Base-by-base conservation (phyloP, 2,113 vertebrate genomes). In the Grammomys dolichurus region DNA sequence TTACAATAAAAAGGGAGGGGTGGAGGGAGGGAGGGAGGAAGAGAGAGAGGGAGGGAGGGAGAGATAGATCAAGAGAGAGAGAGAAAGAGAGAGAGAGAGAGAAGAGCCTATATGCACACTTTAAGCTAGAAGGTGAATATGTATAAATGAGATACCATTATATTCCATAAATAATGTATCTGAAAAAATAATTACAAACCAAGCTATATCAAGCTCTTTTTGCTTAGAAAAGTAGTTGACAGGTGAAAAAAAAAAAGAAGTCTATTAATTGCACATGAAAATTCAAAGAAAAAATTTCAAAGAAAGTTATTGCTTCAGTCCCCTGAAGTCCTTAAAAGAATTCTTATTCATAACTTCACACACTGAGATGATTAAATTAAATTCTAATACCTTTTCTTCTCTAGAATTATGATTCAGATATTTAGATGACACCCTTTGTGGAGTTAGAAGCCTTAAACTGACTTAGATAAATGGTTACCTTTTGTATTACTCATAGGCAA, bases 401-500 rank as follows among this genome's bases (percentile, higher is more conserved):
- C 46, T 87, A 90, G 69, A 95, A 92, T 75, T 84, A 75, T 90
- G 28, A 93, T 78, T 94, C 56, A 87, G 63, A 78, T 84, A 17
- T 90, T 94, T 58, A 73, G 19, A 73, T 73, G 28, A 46, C 65
- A 54, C 3, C 13, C 58, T 60, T 85, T 92, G 51, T 72, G 43
- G 26, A 89, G 92, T 95, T 33, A 84, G 20, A 92, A 60, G 43
- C 60, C 9, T 16, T 91, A 36, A 80, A 80, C 67, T 60, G 20
- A 84, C 24, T 78, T 26, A 81, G 24, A 81, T 48, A 91, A 91
- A 93, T 91, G 19, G 87, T 95, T 95, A 87, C 20, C 87, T 96
- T 91, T 31, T 96, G 14, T 93, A 60, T 89, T 73, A 96, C 60
- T 31, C 58, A 65, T 85, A 70, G 12, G 51, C 51, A 95, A 86